Conservation (phyloP, 2,797 vertebrate species). For the Hemibagrus guttatus region DNA sequence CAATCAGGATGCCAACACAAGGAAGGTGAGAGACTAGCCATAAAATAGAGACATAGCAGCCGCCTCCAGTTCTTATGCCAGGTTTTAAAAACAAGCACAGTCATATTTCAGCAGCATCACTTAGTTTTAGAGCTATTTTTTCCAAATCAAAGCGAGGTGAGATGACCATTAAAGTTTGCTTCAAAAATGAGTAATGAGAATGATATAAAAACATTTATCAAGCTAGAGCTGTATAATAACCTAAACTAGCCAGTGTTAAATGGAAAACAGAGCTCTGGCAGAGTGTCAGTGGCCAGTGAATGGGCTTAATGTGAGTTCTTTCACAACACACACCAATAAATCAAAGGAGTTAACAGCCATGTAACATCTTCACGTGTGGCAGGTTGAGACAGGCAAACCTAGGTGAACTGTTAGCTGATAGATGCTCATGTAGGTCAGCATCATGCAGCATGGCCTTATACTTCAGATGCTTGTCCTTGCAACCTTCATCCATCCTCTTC, state of each 20-base stretch:
- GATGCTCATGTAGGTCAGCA: slow-evolving; percentile 8
- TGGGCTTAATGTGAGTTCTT: slow-evolving; percentile 25
- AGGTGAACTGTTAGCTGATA: slow-evolving; percentile 15
- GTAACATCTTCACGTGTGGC: slow-evolving; percentile 7
- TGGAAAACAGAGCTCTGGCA: slow-evolving; percentile 32
- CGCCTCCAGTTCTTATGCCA: neutral
- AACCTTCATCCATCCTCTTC: slow-evolving; percentile 30
- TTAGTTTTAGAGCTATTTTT: neutral
- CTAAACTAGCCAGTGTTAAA: slow-evolving; percentile 30
- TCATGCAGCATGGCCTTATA: slow-evolving; percentile 20
- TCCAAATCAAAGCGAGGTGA: neutral
- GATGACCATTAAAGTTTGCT: neutral
- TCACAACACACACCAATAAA: slow-evolving; percentile 28
- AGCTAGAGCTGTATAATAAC: neutral
- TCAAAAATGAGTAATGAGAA: neutral
- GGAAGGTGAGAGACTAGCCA: slow-evolving; percentile 39
- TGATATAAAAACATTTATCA: neutral
- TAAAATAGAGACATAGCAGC: slow-evolving; percentile 20
- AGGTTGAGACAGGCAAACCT: slow-evolving; percentile 7
- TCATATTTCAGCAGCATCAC: neutral
- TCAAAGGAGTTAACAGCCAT: slow-evolving; percentile 22
- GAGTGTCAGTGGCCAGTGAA: neutral
- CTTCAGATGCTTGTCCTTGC: slow-evolving; percentile 4
- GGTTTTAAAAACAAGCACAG: slow-evolving; percentile 15
- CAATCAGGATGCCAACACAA: slow-evolving; percentile 32